phyloP scores from a whole-genome alignment of 2,113 vertebrate species.

The Triplophysa rosa region DNA sequence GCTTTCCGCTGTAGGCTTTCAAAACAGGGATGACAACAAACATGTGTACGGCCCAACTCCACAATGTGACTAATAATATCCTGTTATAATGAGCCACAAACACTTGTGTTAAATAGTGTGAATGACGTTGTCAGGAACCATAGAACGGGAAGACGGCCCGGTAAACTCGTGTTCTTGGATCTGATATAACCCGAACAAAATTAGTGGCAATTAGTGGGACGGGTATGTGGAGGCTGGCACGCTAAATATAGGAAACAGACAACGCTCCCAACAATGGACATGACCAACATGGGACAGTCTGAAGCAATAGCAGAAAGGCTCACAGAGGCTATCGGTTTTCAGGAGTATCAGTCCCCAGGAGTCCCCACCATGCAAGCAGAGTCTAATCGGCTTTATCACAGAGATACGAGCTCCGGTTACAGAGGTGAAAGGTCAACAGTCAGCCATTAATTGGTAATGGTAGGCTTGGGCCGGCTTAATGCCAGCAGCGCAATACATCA shows the following conservation, averaged over 20 bases:
- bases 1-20: slow-evolving; percentile 67
- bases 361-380: slow-evolving; percentile 55
- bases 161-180: slow-evolving; percentile 23
- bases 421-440: slow-evolving; percentile 68
- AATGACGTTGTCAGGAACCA: slow-evolving; percentile 13
- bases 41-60: slow-evolving; percentile 51
- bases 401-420: slow-evolving; percentile 68
- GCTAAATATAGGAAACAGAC: slow-evolving; percentile 63
- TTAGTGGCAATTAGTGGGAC: slow-evolving; percentile 57
- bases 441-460: slow-evolving; percentile 64
- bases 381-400: slow-evolving; percentile 62
- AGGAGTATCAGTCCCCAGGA: slow-evolving; percentile 57
- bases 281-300: slow-evolving; percentile 50
- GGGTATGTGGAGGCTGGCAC: slow-evolving; percentile 58
- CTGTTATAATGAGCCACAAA: slow-evolving; percentile 66
- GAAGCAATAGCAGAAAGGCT: slow-evolving; percentile 53
- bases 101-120: slow-evolving; percentile 60
- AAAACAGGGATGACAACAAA: slow-evolving; percentile 64
- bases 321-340: slow-evolving; percentile 55
- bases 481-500: slow-evolving; percentile 52
- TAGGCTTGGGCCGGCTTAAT: slow-evolving; percentile 45
- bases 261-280: slow-evolving; percentile 60
- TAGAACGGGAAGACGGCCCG: slow-evolving; percentile 22
- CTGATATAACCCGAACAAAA: slow-evolving; percentile 21
- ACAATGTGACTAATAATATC: slow-evolving; percentile 68